phyloP scores from a whole-genome alignment of 2,113 vertebrate species.

The Notiomystis cincta region DNA sequence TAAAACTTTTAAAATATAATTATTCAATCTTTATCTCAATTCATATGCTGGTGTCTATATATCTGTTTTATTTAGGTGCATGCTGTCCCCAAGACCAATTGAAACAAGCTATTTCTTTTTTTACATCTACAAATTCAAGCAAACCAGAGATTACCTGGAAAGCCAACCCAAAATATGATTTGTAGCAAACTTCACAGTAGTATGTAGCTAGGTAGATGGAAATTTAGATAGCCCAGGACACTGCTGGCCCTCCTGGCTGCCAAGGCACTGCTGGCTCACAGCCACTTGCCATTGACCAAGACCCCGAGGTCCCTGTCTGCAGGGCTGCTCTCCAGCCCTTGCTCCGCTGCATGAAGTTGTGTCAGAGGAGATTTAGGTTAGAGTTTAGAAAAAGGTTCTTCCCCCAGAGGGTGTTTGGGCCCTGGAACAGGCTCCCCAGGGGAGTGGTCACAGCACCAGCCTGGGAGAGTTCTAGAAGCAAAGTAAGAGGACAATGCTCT shows the following conservation, averaged over 20 bases:
- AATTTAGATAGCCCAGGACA: background rate
- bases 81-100: background rate
- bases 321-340: background rate
- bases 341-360: background rate
- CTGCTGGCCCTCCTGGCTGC: rapidly evolving
- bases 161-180: background rate
- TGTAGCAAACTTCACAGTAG: background rate
- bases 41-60: background rate
- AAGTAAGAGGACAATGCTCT: no score
- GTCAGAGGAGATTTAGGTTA: background rate
- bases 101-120: background rate
- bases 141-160: background rate
- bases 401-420: background rate
- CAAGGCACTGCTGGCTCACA: background rate
- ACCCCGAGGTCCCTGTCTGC: rapidly evolving
- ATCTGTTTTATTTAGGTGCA: background rate
- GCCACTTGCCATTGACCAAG: no score
- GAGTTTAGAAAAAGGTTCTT: background rate
- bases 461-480: background rate
- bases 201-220: background rate
- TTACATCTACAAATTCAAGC: background rate
- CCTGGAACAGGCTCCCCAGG: background rate
- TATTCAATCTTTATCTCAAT: background rate
- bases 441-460: background rate
- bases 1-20: background rate